Conservation (phyloP, 2,797 vertebrate genomes). For the Anguilla anguilla region DNA sequence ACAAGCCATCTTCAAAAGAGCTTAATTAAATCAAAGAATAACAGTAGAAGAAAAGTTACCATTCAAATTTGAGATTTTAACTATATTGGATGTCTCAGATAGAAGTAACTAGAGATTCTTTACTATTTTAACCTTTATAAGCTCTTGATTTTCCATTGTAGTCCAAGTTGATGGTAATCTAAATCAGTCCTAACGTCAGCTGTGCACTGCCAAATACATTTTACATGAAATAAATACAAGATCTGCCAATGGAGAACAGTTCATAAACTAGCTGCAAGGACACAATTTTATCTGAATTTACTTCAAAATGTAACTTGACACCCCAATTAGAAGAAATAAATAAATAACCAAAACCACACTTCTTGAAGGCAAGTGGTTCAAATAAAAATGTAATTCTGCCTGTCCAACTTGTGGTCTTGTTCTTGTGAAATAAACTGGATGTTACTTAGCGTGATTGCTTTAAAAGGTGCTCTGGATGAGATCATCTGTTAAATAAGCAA, state of each 20-base stretch:
- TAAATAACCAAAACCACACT: background rate
- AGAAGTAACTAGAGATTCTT: background rate
- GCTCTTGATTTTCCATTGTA: background rate
- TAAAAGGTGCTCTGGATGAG: background rate
- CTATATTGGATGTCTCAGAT: background rate
- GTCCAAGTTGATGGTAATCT: background rate
- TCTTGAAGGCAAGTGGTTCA: background rate
- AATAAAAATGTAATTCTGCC: background rate
- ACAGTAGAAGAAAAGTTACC: background rate
- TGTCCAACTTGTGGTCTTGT: background rate
- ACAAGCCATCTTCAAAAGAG: background rate
- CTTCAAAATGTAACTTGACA: background rate
- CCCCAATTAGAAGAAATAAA: background rate
- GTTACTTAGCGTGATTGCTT: background rate
- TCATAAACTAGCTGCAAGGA: background rate
- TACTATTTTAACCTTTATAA: background rate
- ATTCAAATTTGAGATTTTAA: background rate
- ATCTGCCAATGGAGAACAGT: background rate
- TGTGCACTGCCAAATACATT: background rate
- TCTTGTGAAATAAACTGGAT: background rate
- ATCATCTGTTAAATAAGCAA: background rate
- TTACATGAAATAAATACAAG: slow-evolving; percentile 5
- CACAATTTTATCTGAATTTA: background rate
- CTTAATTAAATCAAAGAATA: background rate
- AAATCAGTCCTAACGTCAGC: background rate